phyloP scores from a whole-genome alignment of 2,888 invertebrate species.

The Eudemis profundana region DNA sequence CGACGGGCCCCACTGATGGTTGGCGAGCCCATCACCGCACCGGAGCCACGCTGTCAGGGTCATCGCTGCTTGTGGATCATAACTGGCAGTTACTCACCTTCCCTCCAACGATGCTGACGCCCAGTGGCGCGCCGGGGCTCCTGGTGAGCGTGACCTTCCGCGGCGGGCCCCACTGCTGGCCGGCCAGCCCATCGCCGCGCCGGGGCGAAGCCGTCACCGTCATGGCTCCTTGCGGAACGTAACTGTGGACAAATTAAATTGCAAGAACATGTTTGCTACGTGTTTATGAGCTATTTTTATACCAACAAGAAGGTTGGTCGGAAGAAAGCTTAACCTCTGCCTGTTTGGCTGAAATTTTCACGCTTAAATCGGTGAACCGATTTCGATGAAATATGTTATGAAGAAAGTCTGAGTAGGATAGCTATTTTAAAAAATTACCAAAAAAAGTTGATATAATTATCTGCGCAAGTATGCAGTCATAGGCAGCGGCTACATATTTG shows the following conservation, averaged over 20 bases:
- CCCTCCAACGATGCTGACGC: conserved; percentile 98
- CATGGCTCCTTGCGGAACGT: conserved; percentile 71
- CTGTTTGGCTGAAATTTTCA: too few relatives aligned
- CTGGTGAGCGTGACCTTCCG: conserved; percentile 90
- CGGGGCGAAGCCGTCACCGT: conserved; percentile 79
- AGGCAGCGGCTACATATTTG: too few relatives aligned
- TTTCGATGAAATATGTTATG: too few relatives aligned
- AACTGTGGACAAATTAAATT: conserved; percentile 55
- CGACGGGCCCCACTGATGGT: neutral
- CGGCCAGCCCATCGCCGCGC: conserved; percentile 71
- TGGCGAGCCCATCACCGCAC: neutral
- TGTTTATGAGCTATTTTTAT: too few relatives aligned
- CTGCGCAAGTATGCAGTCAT: too few relatives aligned
- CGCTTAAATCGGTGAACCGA: too few relatives aligned
- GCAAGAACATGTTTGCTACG: neutral
- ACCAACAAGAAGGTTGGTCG: too few relatives aligned
- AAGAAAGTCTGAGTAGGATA: too few relatives aligned
- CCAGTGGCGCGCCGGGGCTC: conserved; percentile 91
- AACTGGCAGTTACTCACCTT: conserved; percentile 85
- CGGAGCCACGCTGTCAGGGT: neutral
- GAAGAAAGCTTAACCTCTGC: too few relatives aligned
- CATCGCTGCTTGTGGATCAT: neutral
- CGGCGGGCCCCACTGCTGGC: conserved; percentile 94
- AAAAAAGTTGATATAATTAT: too few relatives aligned
- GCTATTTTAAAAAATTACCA: too few relatives aligned